A percentile compares a stretch with the other conserved stretches of the same genome.
These are phyloP conservation scores for Mustelus asterias DNA, from an alignment of 2,113 vertebrate species.

Conservation along the genomic window DNA sequence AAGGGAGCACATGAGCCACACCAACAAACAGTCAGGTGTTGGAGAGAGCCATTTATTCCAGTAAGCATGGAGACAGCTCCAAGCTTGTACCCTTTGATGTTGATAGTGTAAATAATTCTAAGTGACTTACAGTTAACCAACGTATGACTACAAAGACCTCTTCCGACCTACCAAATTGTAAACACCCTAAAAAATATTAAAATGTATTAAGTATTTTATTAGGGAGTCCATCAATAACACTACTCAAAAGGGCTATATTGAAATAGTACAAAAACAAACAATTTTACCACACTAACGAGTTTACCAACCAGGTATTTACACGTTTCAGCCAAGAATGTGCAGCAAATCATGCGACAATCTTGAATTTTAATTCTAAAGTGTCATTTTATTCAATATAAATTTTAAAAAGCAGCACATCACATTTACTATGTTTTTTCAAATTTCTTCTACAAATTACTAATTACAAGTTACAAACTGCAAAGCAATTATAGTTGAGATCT, in stretches of 20 bases:
- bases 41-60: too few species aligned
- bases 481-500: not conserved
- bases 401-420: not conserved
- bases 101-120: too few species aligned
- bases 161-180: too few species aligned
- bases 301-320: not conserved
- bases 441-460: not conserved
- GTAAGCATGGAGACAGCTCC: too few species aligned
- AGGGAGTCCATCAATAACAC: not conserved
- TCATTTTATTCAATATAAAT: not conserved
- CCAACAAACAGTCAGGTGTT: too few species aligned
- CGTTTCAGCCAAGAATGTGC: not conserved
- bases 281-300: not conserved
- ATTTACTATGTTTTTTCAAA: not conserved
- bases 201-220: not conserved
- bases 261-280: not conserved
- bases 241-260: not conserved
- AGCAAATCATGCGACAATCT: not conserved
- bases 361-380: not conserved
- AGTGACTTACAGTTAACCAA: too few species aligned
- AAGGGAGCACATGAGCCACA: too few species aligned
- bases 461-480: not conserved
- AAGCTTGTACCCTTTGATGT: too few species aligned
- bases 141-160: too few species aligned
- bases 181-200: not conserved